A percentile compares a stretch with the other conserved stretches of the same genome.
Conservation (phyloP, 1,140 invertebrate species). For the Neodiprion lecontei region DNA sequence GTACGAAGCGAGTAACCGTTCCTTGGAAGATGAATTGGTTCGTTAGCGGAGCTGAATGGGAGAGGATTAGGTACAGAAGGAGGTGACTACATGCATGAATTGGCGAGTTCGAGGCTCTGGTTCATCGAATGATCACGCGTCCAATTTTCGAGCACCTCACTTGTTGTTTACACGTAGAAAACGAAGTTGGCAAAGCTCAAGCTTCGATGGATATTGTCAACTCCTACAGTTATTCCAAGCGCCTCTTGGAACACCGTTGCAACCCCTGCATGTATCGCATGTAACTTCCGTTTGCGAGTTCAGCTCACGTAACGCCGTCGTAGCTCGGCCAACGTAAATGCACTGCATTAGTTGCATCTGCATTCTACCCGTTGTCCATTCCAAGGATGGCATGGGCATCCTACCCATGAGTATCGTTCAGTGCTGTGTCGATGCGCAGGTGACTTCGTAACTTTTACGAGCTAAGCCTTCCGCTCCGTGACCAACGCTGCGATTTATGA, state of each 20-base stretch:
- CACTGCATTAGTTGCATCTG: neutral
- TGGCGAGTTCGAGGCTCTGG: too few relatives aligned
- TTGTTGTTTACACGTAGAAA: neutral
- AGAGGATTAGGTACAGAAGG: too few relatives aligned
- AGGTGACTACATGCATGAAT: too few relatives aligned
- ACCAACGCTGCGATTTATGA: neutral
- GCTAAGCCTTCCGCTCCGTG: neutral
- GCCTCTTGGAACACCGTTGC: neutral
- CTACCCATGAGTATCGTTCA: too few relatives aligned
- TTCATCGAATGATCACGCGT: too few relatives aligned
- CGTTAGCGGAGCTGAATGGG: too few relatives aligned
- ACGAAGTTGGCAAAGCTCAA: neutral
- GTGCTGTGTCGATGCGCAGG: neutral
- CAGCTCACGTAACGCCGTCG: neutral
- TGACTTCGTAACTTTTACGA: slow-evolving; percentile 2
- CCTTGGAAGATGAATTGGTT: too few relatives aligned
- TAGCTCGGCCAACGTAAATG: too few relatives aligned
- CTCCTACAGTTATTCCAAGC: neutral
- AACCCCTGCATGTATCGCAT: neutral
- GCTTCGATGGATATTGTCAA: neutral
- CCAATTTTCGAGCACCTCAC: too few relatives aligned
- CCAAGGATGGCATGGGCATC: too few relatives aligned
- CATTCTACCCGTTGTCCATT: neutral
- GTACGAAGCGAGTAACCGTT: too few relatives aligned
- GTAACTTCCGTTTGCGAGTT: neutral